A percentile compares a stretch with the other conserved stretches of the same genome.
Evolutionary conservation across 2,888 invertebrate species (phyloP).

Genomic region (Itoplectis maculator): DNA sequence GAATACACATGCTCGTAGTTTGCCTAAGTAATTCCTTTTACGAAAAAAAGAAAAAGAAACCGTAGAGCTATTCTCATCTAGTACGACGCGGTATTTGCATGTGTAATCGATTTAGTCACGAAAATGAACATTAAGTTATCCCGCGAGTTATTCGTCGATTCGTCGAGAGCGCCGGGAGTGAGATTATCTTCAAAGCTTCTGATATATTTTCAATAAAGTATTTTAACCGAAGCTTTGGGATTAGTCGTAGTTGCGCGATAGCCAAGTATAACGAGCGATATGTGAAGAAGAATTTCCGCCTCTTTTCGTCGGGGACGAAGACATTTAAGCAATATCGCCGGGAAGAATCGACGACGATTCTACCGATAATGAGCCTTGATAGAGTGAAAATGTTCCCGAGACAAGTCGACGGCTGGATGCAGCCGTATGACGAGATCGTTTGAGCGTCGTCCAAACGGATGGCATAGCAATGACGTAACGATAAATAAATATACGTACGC

Average conservation of each 20-base stretch:
- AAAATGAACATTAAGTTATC: neutral
- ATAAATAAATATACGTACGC: slow-evolving; percentile 12
- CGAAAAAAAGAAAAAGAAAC: slow-evolving; percentile 8
- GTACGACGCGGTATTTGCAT: slow-evolving; percentile 33
- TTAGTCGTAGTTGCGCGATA: slow-evolving; percentile 1
- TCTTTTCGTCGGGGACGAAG: neutral
- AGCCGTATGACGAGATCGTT: neutral
- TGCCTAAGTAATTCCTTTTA: slow-evolving; percentile 46
- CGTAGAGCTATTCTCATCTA: slow-evolving; percentile 9
- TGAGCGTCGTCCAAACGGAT: neutral
- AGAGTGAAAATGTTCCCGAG: slow-evolving; percentile 2
- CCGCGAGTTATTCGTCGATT: neutral
- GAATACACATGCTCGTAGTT: slow-evolving; percentile 55
- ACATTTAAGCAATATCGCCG: slow-evolving; percentile 1
- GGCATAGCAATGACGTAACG: neutral
- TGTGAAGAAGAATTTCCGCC: neutral
- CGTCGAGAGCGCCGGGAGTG: neutral
- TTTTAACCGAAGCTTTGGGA: slow-evolving; percentile 39
- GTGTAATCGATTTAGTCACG: slow-evolving; percentile 29
- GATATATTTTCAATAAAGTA: slow-evolving; percentile 58
- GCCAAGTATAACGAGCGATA: slow-evolving; percentile 1
- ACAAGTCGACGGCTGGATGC: neutral
- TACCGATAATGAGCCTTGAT: neutral
- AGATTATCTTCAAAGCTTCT: slow-evolving; percentile 16
- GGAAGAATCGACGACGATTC: neutral